Evolutionary conservation across 2,113 vertebrate genomes (phyloP).

Genomic region (Salvelinus sp.): DNA sequence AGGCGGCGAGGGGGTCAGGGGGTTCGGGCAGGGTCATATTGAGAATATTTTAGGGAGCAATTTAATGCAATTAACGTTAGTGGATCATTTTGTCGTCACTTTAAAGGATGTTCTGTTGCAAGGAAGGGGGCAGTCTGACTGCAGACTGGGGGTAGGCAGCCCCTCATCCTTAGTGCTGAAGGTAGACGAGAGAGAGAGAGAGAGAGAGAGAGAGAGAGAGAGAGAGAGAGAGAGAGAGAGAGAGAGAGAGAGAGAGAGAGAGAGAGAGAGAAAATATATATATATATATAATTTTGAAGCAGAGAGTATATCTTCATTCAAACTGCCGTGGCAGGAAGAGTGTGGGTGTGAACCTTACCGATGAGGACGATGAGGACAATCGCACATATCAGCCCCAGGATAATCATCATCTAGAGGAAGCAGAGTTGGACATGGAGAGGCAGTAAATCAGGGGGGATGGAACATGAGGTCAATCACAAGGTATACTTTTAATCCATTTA

Average conservation of each 20-base stretch:
- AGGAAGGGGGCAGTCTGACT: conserved; percentile 55
- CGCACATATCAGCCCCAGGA: conserved; percentile 86
- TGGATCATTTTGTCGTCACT: conserved; percentile 63
- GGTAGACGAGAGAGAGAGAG: conserved; percentile 59
- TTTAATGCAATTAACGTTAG: conserved; percentile 61
- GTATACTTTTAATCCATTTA: not conserved
- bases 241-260: not conserved
- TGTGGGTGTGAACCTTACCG: conserved; percentile 74
- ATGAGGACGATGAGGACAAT: conserved; percentile 92
- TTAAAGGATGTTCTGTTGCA: conserved; percentile 63
- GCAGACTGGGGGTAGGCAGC: conserved; percentile 73
- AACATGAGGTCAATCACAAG: not conserved
- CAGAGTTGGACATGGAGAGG: not conserved
- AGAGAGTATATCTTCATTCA: too few relatives aligned
- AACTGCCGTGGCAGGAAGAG: not conserved
- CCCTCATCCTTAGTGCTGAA: conserved; percentile 79
- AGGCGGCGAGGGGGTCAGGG: conserved; percentile 16
- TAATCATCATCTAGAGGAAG: conserved; percentile 91
- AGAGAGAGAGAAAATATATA: not conserved
- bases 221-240: not conserved
- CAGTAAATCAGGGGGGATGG: not conserved
- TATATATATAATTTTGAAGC: too few relatives aligned
- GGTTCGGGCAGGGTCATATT: conserved; percentile 60
- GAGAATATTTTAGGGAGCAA: conserved; percentile 61
- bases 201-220: too few relatives aligned